Conservation (phyloP, 2,113 vertebrate genomes). For the Oncorhynchus masou region DNA sequence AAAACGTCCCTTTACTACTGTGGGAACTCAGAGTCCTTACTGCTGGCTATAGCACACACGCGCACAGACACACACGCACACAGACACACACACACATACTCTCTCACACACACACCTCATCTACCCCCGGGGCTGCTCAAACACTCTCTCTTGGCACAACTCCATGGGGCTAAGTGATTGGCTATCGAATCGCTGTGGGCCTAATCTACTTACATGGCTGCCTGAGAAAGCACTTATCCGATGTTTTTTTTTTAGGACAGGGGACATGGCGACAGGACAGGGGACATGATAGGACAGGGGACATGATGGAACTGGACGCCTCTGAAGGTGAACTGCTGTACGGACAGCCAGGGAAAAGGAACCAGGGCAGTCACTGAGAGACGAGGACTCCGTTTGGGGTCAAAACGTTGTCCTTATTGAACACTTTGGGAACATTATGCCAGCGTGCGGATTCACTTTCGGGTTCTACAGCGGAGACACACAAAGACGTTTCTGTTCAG, state of each 20-base stretch:
- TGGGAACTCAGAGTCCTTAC: background rate
- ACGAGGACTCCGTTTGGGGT: too few species aligned
- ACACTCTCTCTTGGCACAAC: constrained; percentile 38
- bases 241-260: too few species aligned
- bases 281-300: constrained; percentile 6
- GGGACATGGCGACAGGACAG: constrained; percentile 39
- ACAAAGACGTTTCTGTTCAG: too few species aligned
- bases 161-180: constrained; percentile 71
- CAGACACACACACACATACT: too few species aligned
- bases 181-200: constrained; percentile 69
- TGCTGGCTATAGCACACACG: too few species aligned
- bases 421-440: too few species aligned
- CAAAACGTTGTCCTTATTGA: too few species aligned
- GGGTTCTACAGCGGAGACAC: too few species aligned
- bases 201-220: constrained; percentile 72
- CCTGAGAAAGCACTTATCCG: too few species aligned
- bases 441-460: too few species aligned
- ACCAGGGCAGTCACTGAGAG: background rate
- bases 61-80: too few species aligned
- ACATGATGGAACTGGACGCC: background rate
- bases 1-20: background rate
- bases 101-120: too few species aligned
- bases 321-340: constrained; percentile 62
- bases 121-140: background rate
- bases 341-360: constrained; percentile 1